Base-by-base conservation (phyloP, 2,113 vertebrate species). In the Orthonyx spaldingii region DNA sequence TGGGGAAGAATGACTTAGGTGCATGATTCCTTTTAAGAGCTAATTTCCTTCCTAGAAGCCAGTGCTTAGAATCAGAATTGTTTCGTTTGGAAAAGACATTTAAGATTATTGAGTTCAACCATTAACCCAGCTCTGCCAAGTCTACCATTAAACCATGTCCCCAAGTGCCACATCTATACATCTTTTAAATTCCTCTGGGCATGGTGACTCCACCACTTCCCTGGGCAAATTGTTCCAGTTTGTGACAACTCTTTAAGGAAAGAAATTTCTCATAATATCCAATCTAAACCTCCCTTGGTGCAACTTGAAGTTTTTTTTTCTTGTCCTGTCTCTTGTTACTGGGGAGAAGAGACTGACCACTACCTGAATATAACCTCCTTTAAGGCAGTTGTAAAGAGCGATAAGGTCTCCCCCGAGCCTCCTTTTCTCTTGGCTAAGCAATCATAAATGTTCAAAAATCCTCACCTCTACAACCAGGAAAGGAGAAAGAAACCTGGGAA, bases 101-200 rank as follows among this genome's bases (percentile, higher is more conserved):
- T 63, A 37, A 69, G 26, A 23, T 49, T 11, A 47, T 61, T 61
- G 11, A 49, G 21, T 49, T n/a, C 26, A 42, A 20, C 8, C 22
- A 69, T 37, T 69, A 69, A 35, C 18, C 21, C 41, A 63, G 15
- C 18, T 69, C 63, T 69, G 22, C 10, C 21, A 55, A 68, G 30
- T 27, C 13, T 2, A 16, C 20, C 11, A 3, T 11, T 27, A 39
- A 68, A 61, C 12, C 4, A 32, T 9, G n/a, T 61, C 7, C 30
- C 30, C 21, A 13, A 3, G 7, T 35, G 32, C 17, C 14, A 41
- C 20, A 53, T 30, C 19, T 30, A 30, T 7, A 18, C 0, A 0
- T 30, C 24, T 68, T 53, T 41, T 35, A 47, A 76, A 60, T 55
- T 53, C 28, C 47, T 76, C 20, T 7, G 8, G 24, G 20, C 10